phyloP scores from a whole-genome alignment of 2,797 vertebrate species.

The Huso huso region DNA sequence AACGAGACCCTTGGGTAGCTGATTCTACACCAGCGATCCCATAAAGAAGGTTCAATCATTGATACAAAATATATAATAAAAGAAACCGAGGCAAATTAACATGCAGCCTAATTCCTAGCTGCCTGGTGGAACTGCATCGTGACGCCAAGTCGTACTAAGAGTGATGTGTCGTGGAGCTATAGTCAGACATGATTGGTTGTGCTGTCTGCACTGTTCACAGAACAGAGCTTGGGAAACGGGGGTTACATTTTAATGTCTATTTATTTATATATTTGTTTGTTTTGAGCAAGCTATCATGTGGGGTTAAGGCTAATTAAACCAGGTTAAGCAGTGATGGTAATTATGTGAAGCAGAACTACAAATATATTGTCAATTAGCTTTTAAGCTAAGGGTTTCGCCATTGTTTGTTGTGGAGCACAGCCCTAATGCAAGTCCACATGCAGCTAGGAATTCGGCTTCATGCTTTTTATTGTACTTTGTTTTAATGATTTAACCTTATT shows the following conservation, averaged over 20 bases:
- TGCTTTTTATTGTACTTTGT: too few species aligned
- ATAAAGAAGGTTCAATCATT: too few species aligned
- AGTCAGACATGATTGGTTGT: slow-evolving; percentile 70
- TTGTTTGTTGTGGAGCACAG: neutral
- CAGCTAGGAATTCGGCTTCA: neutral
- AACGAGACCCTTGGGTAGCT: too few species aligned
- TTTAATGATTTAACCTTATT: neutral
- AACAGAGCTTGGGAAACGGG: neutral
- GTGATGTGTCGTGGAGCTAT: slow-evolving; percentile 45
- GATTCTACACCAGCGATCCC: too few species aligned
- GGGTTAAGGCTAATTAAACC: neutral
- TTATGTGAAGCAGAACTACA: neutral
- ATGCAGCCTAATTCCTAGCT: slow-evolving; percentile 19
- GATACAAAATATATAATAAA: too few species aligned
- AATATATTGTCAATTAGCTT: too few species aligned
- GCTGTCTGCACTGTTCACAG: slow-evolving; percentile 42
- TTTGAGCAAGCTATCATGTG: neutral
- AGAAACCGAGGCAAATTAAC: neutral
- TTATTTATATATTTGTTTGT: neutral
- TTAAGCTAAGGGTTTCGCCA: too few species aligned
- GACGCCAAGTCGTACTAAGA: slow-evolving; percentile 24
- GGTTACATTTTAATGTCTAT: neutral
- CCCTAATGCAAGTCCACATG: neutral
- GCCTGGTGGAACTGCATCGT: slow-evolving; percentile 49
- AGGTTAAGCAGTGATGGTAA: neutral